Percentiles rank a stretch among this genome's conserved stretches.
phyloP scores from a whole-genome alignment of 2,888 invertebrate species.

The Apamea anceps region DNA sequence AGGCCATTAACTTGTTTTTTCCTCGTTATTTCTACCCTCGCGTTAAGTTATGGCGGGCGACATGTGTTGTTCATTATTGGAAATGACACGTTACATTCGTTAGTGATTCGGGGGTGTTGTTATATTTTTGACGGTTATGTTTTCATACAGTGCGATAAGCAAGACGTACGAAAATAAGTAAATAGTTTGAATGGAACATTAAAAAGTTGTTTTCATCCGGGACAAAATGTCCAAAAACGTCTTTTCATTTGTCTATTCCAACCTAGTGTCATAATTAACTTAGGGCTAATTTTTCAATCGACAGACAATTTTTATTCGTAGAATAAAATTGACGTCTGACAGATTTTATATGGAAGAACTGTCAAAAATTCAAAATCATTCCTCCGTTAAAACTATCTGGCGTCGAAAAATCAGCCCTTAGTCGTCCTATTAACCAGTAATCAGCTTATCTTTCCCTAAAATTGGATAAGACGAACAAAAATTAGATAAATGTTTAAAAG shows the following conservation, averaged over 20 bases:
- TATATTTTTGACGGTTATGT: conserved; percentile 32
- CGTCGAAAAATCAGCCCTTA: neutral
- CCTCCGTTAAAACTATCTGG: too few relatives aligned
- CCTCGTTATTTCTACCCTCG: conserved; percentile 64
- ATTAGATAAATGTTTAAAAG: neutral
- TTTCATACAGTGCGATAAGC: neutral
- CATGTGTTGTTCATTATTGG: conserved; percentile 79
- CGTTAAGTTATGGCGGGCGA: conserved; percentile 70
- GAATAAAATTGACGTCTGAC: too few relatives aligned
- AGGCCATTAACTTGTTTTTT: conserved; percentile 64
- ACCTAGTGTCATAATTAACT: neutral
- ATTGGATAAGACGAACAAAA: conserved; percentile 5
- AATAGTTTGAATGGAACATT: conserved; percentile 1
- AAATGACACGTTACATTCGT: conserved; percentile 73
- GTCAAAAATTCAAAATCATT: too few relatives aligned
- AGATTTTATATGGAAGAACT: too few relatives aligned
- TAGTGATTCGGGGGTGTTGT: conserved; percentile 55
- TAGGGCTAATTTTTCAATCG: too few relatives aligned
- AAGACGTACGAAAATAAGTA: neutral
- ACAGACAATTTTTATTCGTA: too few relatives aligned
- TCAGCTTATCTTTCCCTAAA: neutral
- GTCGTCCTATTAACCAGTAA: too few relatives aligned
- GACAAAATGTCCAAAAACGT: neutral
- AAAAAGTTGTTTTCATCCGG: neutral
- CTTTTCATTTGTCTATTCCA: neutral